phyloP scores from a whole-genome alignment of 2,797 vertebrate genomes.

The Cirrhinus mrigala region DNA sequence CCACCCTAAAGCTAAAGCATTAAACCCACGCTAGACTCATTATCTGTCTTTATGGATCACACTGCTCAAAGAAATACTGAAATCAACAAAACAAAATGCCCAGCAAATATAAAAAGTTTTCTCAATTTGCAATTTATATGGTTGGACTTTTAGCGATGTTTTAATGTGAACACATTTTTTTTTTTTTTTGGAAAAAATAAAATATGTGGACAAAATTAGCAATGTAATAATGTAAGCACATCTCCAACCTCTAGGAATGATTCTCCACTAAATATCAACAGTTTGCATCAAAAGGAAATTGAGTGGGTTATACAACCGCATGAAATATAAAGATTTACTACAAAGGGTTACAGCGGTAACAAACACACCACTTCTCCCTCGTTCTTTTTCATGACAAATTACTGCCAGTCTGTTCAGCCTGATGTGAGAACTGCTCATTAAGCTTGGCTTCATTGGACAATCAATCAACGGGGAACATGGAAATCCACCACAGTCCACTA shows the following conservation, averaged over 20 bases:
- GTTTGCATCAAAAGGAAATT: neutral
- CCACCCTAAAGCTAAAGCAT: constrained; percentile 23
- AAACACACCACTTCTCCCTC: constrained; percentile 46
- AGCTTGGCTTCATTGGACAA: constrained; percentile 78
- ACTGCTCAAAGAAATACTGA: constrained; percentile 13
- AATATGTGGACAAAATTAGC: neutral
- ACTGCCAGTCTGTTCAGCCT: constrained; percentile 68
- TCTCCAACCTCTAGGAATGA: neutral
- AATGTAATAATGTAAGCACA: neutral
- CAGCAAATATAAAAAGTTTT: constrained; percentile 15
- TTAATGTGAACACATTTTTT: neutral
- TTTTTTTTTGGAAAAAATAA: neutral
- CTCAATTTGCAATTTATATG: neutral
- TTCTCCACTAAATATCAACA: constrained; percentile 9
- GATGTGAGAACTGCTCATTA: constrained; percentile 77
- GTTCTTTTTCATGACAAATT: constrained; percentile 75
- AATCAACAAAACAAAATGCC: constrained; percentile 17
- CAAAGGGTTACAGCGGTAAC: constrained; percentile 11
- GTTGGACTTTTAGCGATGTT: neutral
- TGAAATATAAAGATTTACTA: neutral
- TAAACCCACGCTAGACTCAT: neutral
- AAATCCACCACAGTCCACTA: constrained; percentile 58
- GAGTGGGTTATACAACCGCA: neutral
- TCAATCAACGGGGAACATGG: constrained; percentile 69
- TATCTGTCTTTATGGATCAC: neutral